phyloP scores from a whole-genome alignment of 2,113 vertebrate genomes.

The Lamprologus tigripictilis region DNA sequence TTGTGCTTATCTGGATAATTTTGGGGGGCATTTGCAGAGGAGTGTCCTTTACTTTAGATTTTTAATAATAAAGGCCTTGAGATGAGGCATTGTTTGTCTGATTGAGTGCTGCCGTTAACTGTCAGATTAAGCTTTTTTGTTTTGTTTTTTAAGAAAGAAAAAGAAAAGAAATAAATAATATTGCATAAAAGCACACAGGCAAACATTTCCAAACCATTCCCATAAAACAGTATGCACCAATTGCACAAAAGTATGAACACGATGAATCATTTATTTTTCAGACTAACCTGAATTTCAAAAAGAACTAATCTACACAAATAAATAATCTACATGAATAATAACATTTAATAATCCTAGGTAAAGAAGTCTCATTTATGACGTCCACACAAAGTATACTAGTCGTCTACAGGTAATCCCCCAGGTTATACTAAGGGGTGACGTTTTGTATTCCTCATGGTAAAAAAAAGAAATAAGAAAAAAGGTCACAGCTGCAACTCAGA shows the following conservation, averaged over 20 bases:
- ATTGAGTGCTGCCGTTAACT: not conserved
- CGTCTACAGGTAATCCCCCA: not conserved
- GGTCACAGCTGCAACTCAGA: not conserved
- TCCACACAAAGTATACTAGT: not conserved
- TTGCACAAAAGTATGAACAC: not conserved
- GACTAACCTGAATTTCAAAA: not conserved
- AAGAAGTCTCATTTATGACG: not conserved
- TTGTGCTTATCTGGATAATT: not conserved
- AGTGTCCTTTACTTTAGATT: not conserved
- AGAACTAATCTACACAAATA: not conserved
- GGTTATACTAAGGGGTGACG: not conserved
- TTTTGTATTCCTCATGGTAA: not conserved
- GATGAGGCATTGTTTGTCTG: not conserved
- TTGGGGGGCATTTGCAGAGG: not conserved
- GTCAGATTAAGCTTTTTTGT: not conserved
- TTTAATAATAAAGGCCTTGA: not conserved
- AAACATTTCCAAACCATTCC: not conserved
- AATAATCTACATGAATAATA: rapidly evolving
- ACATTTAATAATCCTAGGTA: not conserved
- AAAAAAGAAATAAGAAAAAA: rapidly evolving
- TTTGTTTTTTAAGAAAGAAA: not conserved
- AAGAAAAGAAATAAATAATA: not conserved
- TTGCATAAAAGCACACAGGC: not conserved
- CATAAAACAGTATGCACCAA: not conserved
- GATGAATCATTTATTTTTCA: not conserved